Evolutionary conservation across 1,140 invertebrate genomes (phyloP), one percentile per base, ranked within the genome.

Genomic region (Pseudoatta argentina): DNA sequence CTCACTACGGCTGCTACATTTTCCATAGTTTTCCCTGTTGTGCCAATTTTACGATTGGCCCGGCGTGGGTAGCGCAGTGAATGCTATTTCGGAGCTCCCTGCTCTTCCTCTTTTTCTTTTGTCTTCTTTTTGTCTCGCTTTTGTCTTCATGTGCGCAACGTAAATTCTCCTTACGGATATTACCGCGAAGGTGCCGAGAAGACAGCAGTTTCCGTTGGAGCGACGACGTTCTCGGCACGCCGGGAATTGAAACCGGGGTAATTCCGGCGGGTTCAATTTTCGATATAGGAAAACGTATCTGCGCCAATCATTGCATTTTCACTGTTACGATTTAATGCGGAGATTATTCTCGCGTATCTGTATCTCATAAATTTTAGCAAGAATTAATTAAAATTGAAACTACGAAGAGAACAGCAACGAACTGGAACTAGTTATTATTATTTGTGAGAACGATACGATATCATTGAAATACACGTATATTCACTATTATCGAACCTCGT

Each of bases 31-130:
- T 76, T 76, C 57, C 34, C 66, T 67, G 82, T 69, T 55, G 66
- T 24, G n/a, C 18, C 39, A 48, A 71, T 89, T 89, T 88, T 85
- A 72, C 87, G 51, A 75, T 55, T 71, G 39, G 66, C 66, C 12
- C 61, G 53, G 64, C 39, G 7, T 67, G 61, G 16, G 5, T 24
- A 71, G n/a, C 55, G 51, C 51, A n/a, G 57, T 55, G 57, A 83
- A 78, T 77, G 88, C 72, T 89, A 89, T 83, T 89, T 75, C 66
- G 85, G 12, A 76, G 4, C 34, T 64, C 39, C 7, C 57, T 51
- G 8, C 24, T 51, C 12, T 12, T 51, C 39, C 44, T 27, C 16
- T 57, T 16, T 48, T 14, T 61, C 21, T n/a, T 55, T 14, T 63
- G 27, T 44, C 61, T 63, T 21, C 24, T 21, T 48, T 59, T 18